Base-by-base conservation (phyloP, 2,113 vertebrate genomes). In the Rhegmatorhina hoffmannsi region DNA sequence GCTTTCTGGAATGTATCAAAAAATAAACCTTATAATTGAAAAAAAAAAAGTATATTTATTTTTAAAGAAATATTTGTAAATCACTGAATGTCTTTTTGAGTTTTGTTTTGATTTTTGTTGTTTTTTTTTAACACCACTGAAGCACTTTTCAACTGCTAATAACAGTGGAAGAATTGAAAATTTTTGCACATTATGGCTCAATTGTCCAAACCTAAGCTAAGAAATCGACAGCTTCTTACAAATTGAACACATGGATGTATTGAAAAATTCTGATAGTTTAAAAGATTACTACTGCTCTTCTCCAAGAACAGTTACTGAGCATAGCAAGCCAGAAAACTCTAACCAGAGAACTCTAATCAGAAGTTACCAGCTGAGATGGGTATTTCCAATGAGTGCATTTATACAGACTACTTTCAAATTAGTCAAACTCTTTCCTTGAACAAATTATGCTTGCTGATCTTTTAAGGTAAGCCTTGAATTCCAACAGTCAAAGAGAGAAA, bases 1-100 rank as follows among this genome's bases (percentile, higher is more conserved):
- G 13, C 10, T 73, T 76, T 73, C 15, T 73, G 9, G 6, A 67
- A 66, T 18, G 5, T 11, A 55, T 44, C 36, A 15, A 34, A 60
- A 28, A 33, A 7, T 1, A 3, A 2, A 68, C 1, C 6, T 34
- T 67, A 6, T 28, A 40, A 55, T 28, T 25, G 4, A 3, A 59
- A 94, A 66, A 94, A 66, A 58, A 29, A 24, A 19, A 26, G 2
- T 6, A 36, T 25, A 43, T 20, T 33, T 49, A 25, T 79, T 86
- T 83, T 68, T 36, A 33, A 76, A 72, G 16, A 3, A 56, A 56
- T 79, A 56, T 25, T 60, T 64, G 13, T 28, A 43, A 64, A 44
- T 60, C 33, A 72, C 10, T 13, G 19, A 64, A 11, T 11, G 4
- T 23, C 7, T 20, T 62, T 56, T 67, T 26, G 4, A 20, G 2